phyloP scores from a whole-genome alignment of 1,140 invertebrate species.

The Eriosoma lanigerum region DNA sequence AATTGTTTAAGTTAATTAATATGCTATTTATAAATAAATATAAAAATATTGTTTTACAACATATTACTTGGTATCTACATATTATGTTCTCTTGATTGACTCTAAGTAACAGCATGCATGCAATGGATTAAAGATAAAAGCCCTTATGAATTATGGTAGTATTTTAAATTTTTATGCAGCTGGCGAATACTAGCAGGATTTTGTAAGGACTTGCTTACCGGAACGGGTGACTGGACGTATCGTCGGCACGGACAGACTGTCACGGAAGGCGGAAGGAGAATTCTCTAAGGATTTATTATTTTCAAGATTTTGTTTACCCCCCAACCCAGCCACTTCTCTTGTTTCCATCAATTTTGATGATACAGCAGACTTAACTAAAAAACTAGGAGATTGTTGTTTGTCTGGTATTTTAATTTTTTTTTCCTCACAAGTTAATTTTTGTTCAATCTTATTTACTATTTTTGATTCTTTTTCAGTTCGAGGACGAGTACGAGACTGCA shows the following conservation, averaged over 20 bases:
- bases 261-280: conserved; percentile 50
- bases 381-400: conserved; percentile 60
- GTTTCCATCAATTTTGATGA: conserved; percentile 65
- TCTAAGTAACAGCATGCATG: conserved; percentile 46
- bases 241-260: conserved; percentile 46
- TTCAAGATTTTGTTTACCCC: neutral
- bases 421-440: neutral
- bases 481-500: conserved; percentile 60
- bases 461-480: conserved; percentile 32
- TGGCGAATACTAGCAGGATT: conserved; percentile 50
- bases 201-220: conserved; percentile 50
- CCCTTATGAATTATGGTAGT: conserved; percentile 50
- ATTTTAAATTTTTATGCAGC: conserved; percentile 33
- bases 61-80: conserved; percentile 24
- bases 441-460: neutral
- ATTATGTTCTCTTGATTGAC: conserved; percentile 16
- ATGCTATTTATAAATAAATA: conserved; percentile 7
- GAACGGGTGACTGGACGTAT: conserved; percentile 51
- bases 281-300: conserved; percentile 39
- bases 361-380: conserved; percentile 65
- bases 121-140: conserved; percentile 48
- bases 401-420: conserved; percentile 7
- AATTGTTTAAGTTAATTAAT: neutral
- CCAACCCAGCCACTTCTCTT: conserved; percentile 60
- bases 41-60: neutral